These are phyloP conservation scores for Pimpla rufipes DNA, from an alignment of 2,888 invertebrate species.

Conservation along the genomic window DNA sequence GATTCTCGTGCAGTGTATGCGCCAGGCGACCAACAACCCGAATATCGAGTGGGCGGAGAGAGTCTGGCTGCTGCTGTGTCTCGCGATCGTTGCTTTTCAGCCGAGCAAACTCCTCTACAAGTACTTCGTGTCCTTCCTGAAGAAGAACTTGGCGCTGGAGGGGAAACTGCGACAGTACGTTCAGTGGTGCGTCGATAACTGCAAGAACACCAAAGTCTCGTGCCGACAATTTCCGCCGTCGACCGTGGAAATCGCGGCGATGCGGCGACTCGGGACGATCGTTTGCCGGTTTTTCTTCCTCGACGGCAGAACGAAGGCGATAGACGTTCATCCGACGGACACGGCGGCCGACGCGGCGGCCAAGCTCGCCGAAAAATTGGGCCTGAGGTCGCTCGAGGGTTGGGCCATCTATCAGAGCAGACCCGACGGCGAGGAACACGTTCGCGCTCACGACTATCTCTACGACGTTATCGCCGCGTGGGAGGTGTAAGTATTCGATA, in stretches of 20 bases:
- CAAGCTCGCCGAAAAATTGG: constrained; percentile 95
- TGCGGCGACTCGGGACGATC: constrained; percentile 95
- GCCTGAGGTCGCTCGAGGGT: constrained; percentile 93
- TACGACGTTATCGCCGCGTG: constrained; percentile 98
- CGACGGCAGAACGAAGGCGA: constrained; percentile 97
- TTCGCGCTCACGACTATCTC: constrained; percentile 95
- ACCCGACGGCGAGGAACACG: constrained; percentile 95
- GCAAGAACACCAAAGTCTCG: constrained; percentile 93
- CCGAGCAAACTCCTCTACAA: constrained; percentile 94
- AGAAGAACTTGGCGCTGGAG: constrained; percentile 89
- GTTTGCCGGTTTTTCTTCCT: constrained; percentile 98
- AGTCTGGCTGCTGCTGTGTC: constrained; percentile 95
- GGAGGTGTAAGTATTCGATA: constrained; percentile 90
- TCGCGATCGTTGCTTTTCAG: constrained; percentile 96
- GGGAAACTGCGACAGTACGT: constrained; percentile 93
- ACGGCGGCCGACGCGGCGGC: constrained; percentile 96
- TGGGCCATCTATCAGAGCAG: constrained; percentile 98
- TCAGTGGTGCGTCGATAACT: constrained; percentile 97
- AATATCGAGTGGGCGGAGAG: constrained; percentile 93
- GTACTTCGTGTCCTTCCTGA: constrained; percentile 92
- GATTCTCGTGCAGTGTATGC: constrained; percentile 94
- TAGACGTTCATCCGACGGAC: constrained; percentile 97
- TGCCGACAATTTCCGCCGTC: constrained; percentile 95
- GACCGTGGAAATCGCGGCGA: constrained; percentile 96
- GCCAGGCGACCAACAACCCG: constrained; percentile 96